Conservation (phyloP, 2,113 vertebrate genomes). For the Rafetus swinhoei region DNA sequence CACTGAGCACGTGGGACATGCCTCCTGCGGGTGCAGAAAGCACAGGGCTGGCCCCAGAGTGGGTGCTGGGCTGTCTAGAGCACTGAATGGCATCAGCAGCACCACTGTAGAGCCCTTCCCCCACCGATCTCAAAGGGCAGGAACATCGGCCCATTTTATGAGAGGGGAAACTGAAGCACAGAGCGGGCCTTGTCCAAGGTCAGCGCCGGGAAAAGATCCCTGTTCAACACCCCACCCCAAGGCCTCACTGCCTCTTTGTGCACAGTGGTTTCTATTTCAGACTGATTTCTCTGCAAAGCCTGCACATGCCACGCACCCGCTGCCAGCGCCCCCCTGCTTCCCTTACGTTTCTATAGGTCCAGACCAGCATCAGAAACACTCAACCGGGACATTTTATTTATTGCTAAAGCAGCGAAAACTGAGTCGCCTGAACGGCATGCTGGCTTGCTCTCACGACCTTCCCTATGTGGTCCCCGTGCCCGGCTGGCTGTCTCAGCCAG, state of each 20-base stretch:
- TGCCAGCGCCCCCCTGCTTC: neutral
- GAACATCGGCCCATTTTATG: neutral
- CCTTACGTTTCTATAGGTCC: no score
- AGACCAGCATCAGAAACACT: neutral
- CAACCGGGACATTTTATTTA: neutral
- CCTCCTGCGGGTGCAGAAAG: neutral
- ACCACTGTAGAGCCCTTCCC: neutral
- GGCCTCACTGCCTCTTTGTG: neutral
- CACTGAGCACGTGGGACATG: neutral
- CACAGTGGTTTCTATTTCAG: neutral
- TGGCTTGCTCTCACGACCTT: neutral
- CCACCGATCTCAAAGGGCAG: neutral
- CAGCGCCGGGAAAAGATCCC: no score
- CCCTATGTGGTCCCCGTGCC: neutral
- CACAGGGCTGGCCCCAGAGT: neutral
- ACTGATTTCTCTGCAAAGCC: neutral
- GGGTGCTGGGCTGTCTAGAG: neutral
- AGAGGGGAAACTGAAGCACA: neutral
- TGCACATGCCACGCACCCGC: neutral
- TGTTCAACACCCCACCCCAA: no score
- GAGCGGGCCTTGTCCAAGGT: no score
- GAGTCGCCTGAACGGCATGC: accelerated
- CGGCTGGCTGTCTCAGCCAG: accelerated
- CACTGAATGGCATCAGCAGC: neutral
- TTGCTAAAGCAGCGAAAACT: neutral